Conservation (phyloP, 35 echinoderm and acorn worm species). For the Lytechinus pictus region DNA sequence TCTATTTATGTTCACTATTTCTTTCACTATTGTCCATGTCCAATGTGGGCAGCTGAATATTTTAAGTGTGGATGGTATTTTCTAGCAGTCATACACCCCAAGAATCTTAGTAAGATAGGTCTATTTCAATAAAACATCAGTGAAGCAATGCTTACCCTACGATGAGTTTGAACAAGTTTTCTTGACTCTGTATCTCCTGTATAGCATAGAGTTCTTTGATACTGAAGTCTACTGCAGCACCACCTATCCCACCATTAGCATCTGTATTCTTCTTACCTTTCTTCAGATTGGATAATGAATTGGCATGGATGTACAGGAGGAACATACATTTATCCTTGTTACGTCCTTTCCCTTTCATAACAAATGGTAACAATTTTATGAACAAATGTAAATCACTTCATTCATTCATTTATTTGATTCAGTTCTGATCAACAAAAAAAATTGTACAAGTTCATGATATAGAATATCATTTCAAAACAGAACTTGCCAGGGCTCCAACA, state of each 20-base stretch:
- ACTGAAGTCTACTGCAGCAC: constrained; percentile 90
- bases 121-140: neutral
- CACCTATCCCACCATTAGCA: constrained; percentile 17
- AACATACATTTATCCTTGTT: constrained; percentile 99
- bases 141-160: constrained; percentile 76
- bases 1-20: too few relatives aligned
- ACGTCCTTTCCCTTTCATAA: constrained; percentile 63
- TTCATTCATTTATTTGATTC: too few relatives aligned
- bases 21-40: too few relatives aligned
- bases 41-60: too few relatives aligned
- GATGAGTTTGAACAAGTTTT: constrained; percentile 84
- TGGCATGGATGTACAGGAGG: constrained; percentile 94
- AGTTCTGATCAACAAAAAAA: too few relatives aligned
- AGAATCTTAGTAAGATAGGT: too few relatives aligned
- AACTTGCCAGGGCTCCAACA: too few relatives aligned
- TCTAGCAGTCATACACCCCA: too few relatives aligned
- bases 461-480: too few relatives aligned
- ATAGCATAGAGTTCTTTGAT: constrained; percentile 99
- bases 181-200: constrained; percentile 94
- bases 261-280: constrained; percentile 73
- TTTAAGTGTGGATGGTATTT: too few relatives aligned
- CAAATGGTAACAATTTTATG: neutral
- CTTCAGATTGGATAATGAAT: constrained; percentile 85
- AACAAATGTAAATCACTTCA: too few relatives aligned
- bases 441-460: too few relatives aligned